These are phyloP conservation scores for Lagria hirta DNA, from an alignment of 2,888 invertebrate species.

Conservation along the genomic window DNA sequence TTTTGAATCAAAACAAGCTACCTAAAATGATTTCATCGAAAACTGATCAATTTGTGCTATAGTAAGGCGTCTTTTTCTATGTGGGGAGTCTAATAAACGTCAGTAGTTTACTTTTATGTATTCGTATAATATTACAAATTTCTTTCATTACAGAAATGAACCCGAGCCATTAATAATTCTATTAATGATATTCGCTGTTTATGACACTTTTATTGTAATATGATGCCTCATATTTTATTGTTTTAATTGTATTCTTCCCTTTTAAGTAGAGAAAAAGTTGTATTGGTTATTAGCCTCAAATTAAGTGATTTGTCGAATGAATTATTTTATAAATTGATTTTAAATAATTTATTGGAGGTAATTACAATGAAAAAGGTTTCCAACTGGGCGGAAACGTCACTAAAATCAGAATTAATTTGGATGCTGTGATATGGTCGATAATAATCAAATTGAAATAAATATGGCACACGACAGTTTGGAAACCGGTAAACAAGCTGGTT, in stretches of 20 bases:
- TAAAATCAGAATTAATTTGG: constrained; percentile 20
- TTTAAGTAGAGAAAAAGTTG: constrained; percentile 16
- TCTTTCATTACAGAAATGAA: constrained; percentile 37
- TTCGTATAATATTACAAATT: constrained; percentile 41
- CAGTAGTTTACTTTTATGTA: constrained; percentile 19
- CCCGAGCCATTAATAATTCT: constrained; percentile 36
- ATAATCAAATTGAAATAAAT: constrained; percentile 8
- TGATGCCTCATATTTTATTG: constrained; percentile 42
- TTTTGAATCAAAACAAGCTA: too few relatives aligned
- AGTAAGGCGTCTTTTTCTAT: constrained; percentile 30
- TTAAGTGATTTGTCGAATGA: constrained; percentile 20
- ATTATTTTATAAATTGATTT: constrained; percentile 8
- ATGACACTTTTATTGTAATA: constrained; percentile 43
- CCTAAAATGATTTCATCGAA: constrained; percentile 2
- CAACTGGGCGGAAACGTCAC: constrained; percentile 10
- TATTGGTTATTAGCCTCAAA: constrained; percentile 19
- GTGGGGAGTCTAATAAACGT: constrained; percentile 43
- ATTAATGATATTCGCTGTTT: constrained; percentile 38
- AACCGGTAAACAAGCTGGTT: neutral
- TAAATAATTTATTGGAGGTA: constrained; percentile 8
- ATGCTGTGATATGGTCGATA: constrained; percentile 12
- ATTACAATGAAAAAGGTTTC: constrained; percentile 9
- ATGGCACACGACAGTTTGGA: constrained; percentile 16
- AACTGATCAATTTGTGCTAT: constrained; percentile 8
- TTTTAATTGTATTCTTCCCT: constrained; percentile 25